These are phyloP conservation scores for Lutjanus campechanus DNA, from an alignment of 2,797 vertebrate species.

Conservation along the genomic window DNA sequence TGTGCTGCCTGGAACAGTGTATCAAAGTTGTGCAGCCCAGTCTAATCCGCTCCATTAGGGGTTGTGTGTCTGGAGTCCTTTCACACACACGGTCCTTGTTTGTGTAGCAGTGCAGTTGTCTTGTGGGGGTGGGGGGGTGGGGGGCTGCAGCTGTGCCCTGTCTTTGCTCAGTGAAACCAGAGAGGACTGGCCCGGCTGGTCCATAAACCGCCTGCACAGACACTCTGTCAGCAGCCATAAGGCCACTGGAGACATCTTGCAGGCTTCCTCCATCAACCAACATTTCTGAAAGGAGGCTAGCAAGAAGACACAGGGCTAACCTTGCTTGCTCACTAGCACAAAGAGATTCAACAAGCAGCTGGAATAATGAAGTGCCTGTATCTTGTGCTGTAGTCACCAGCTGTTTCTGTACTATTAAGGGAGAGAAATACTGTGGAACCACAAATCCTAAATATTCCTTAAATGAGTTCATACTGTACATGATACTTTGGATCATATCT, in stretches of 20 bases:
- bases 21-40: slow-evolving; percentile 72
- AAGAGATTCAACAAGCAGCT: slow-evolving; percentile 51
- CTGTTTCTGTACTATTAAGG: slow-evolving; percentile 43
- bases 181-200: slow-evolving; percentile 85
- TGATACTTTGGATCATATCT: slow-evolving; percentile 2
- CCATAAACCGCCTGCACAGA: slow-evolving; percentile 73
- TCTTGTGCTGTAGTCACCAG: slow-evolving; percentile 1
- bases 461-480: neutral
- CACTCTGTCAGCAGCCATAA: slow-evolving; percentile 81
- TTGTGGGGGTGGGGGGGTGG: slow-evolving; percentile 64
- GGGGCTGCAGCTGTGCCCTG: slow-evolving; percentile 90
- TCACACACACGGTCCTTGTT: slow-evolving; percentile 89
- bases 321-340: neutral
- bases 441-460: slow-evolving; percentile 16
- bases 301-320: slow-evolving; percentile 23
- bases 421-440: slow-evolving; percentile 36
- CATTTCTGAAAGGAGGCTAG: slow-evolving; percentile 31
- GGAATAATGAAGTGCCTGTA: slow-evolving; percentile 45
- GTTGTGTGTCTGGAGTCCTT: slow-evolving; percentile 67
- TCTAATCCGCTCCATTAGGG: slow-evolving; percentile 83
- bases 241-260: slow-evolving; percentile 51
- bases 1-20: slow-evolving; percentile 50
- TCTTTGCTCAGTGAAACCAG: slow-evolving; percentile 86
- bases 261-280: slow-evolving; percentile 31
- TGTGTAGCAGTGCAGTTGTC: slow-evolving; percentile 90